Evolutionary conservation across 1,140 invertebrate species (phyloP), one percentile per base, ranked within the genome.

Genomic region (Pollicipes pollicipes): DNA sequence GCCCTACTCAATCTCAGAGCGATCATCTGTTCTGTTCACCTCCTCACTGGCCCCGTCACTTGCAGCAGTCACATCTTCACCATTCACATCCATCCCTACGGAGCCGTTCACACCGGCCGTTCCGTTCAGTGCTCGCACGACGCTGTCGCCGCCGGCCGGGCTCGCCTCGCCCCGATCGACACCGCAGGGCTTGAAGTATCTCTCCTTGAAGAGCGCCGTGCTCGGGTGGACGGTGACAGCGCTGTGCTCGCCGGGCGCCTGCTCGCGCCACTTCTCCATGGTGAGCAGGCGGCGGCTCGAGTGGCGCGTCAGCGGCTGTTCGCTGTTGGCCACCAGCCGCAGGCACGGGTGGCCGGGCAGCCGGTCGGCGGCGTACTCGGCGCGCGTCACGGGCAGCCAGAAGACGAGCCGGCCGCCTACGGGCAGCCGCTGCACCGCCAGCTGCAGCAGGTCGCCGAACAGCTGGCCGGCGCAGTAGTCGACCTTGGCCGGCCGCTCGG

Each of bases 301-400:
- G 73, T 88, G 83, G 76, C 85, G 86, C 17, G 86, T 88, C 30
- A 97, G 78, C 16, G 87, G 80, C 80, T 98, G 94, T 81, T 97
- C 93, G 27, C 88, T 90, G 81, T 94, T 95, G 31, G 85, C 85
- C 67, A 90, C 79, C 30, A 97, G 78, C 75, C 82, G 75, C 69
- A 98, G 81, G 79, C 89, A 90, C 13, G 87, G 85, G 82, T 97
- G 91, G 10, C 77, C 78, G 0, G 94, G 93, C 67, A 97, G 78
- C 63, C 87, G 84, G 3, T 86, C 80, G 70, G 88, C 86, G 4
- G 82, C 79, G 79, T 95, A 96, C 74, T 90, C 86, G 69, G 86
- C 84, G 73, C 89, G 91, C 75, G 66, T 88, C 69, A 95, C 82
- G 69, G 95, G 95, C 76, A 95, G 86, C 94, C 94, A 97, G 81